A percentile compares a stretch with the other conserved stretches of the same genome.
Conservation (phyloP, 2,888 invertebrate species). For the Tribolium freemani region DNA sequence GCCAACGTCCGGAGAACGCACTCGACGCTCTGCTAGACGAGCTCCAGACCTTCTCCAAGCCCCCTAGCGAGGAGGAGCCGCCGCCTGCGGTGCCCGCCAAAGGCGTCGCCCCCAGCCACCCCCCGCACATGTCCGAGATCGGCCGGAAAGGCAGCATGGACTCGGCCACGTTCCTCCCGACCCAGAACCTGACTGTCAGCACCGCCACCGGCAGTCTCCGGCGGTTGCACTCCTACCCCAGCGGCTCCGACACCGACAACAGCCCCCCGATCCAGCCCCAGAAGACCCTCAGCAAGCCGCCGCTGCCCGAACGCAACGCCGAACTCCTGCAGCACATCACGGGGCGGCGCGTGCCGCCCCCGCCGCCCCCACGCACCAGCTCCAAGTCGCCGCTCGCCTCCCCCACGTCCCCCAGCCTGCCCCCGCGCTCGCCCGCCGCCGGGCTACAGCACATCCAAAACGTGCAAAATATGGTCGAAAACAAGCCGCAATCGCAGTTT, state of each 20-base stretch:
- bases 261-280: conserved; percentile 81
- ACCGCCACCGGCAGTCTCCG: conserved; percentile 74
- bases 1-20: conserved; percentile 91
- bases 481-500: conserved; percentile 65
- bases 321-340: conserved; percentile 81
- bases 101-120: conserved; percentile 61
- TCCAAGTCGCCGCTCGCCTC: conserved; percentile 90
- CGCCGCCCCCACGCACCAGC: conserved; percentile 93
- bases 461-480: conserved; percentile 65
- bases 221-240: conserved; percentile 87
- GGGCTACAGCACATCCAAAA: conserved; percentile 67
- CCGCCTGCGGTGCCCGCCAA: conserved; percentile 65
- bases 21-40: conserved; percentile 97
- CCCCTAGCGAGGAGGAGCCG: conserved; percentile 66
- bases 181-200: conserved; percentile 65
- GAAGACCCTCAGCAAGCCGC: conserved; percentile 77
- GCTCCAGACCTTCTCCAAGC: conserved; percentile 89
- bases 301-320: conserved; percentile 85
- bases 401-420: conserved; percentile 81
- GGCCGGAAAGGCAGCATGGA: conserved; percentile 72
- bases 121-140: conserved; percentile 70
- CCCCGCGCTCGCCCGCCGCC: conserved; percentile 71
- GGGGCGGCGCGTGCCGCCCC: conserved; percentile 86
- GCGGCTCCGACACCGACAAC: conserved; percentile 86
- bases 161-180: conserved; percentile 67